Evolutionary conservation across 2,888 invertebrate species (phyloP).

Genomic region (Clunio marinus): DNA sequence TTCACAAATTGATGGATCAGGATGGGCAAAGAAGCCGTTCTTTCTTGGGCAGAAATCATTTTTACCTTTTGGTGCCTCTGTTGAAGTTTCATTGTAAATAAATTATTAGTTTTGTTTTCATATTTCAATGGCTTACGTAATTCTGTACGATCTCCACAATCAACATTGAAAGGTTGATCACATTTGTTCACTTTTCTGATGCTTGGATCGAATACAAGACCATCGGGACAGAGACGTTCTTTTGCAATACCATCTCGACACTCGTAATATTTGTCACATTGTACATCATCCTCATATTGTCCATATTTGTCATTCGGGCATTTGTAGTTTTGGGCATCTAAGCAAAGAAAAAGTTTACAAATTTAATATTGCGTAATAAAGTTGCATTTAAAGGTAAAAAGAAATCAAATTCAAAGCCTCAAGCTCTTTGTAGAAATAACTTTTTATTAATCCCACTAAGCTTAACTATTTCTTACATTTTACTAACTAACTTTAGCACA

Average conservation of each 20-base stretch:
- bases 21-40: slow-evolving; percentile 89
- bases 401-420: too few species aligned
- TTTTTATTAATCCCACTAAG: too few species aligned
- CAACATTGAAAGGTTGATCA: slow-evolving; percentile 88
- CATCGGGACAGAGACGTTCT: slow-evolving; percentile 80
- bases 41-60: slow-evolving; percentile 71
- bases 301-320: slow-evolving; percentile 75
- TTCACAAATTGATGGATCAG: slow-evolving; percentile 75
- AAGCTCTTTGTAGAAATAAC: too few species aligned
- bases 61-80: slow-evolving; percentile 69
- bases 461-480: too few species aligned
- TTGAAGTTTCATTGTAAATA: too few species aligned
- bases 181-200: slow-evolving; percentile 86
- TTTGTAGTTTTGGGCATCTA: slow-evolving; percentile 53
- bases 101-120: slow-evolving; percentile 31
- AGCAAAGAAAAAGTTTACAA: background rate
- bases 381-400: too few species aligned
- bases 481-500: too few species aligned
- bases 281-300: slow-evolving; percentile 70
- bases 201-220: slow-evolving; percentile 79
- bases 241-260: slow-evolving; percentile 68
- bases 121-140: slow-evolving; percentile 65
- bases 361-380: too few species aligned
- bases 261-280: slow-evolving; percentile 84
- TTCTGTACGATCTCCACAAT: slow-evolving; percentile 82